Conservation (phyloP, 2,797 vertebrate species). For the Podarcis siculus region DNA sequence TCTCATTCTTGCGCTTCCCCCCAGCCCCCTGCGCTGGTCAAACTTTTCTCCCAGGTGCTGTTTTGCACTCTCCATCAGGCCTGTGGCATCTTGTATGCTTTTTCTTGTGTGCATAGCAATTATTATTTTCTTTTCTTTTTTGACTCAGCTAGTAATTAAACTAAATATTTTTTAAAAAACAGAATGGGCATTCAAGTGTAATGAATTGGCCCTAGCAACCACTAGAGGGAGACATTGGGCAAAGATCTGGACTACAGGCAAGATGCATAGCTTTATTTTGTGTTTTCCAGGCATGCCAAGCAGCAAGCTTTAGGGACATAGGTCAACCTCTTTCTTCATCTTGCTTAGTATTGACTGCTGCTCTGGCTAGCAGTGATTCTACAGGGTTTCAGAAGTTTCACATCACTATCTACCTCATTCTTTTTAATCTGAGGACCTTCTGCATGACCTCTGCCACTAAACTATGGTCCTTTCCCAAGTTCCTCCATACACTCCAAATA, state of each 20-base stretch:
- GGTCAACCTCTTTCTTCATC: not conserved
- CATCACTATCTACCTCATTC: not conserved
- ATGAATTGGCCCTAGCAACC: not conserved
- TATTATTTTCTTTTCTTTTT: not conserved
- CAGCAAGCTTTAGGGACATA: not conserved
- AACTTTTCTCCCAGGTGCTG: not conserved
- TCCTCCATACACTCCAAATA: not conserved
- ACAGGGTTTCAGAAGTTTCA: not conserved
- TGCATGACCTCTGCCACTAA: not conserved
- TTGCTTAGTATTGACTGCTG: not conserved
- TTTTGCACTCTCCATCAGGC: not conserved
- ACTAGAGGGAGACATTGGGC: not conserved
- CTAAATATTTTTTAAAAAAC: not conserved
- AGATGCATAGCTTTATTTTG: not conserved
- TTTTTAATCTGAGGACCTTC: not conserved
- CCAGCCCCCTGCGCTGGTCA: not conserved
- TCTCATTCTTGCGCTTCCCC: not conserved
- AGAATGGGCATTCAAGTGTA: not conserved
- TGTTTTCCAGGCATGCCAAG: not conserved
- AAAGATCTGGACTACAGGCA: not conserved
- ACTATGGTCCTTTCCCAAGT: not conserved
- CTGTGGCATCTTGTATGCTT: constrained; percentile 19
- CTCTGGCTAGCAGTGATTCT: not conserved
- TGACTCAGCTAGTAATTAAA: constrained; percentile 8
- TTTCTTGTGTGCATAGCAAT: constrained; percentile 9